Percentiles rank a stretch among this genome's conserved stretches.
These are phyloP conservation scores for Desmophyllum pertusum DNA, from an alignment of 92 coral and sea anemone species.

Conservation along the genomic window DNA sequence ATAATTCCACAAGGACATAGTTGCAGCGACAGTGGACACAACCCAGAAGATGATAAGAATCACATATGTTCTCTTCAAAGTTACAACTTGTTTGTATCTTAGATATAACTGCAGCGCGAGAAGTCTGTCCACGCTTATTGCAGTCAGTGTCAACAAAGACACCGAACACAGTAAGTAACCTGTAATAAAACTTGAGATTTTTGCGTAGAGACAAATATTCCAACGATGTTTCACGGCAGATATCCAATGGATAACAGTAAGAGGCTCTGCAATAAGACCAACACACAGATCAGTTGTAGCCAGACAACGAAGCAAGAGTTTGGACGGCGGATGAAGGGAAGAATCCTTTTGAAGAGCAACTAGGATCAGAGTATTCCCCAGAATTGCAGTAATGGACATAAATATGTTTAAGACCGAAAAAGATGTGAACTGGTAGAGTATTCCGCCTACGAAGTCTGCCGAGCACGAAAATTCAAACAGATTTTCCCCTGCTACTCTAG, in stretches of 20 bases:
- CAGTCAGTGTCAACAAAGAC: constrained; percentile 26
- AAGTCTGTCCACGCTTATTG: constrained; percentile 31
- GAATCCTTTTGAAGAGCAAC: constrained; percentile 24
- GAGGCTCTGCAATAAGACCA: constrained; percentile 27
- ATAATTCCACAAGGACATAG: background rate
- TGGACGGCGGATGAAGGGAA: constrained; percentile 31
- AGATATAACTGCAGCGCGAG: constrained; percentile 8
- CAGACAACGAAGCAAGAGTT: constrained; percentile 26
- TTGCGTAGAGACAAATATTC: background rate
- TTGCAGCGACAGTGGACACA: background rate
- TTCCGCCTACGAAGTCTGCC: background rate
- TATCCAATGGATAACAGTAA: constrained; percentile 2
- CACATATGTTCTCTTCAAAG: background rate
- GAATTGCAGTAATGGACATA: constrained; percentile 2
- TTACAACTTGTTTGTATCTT: constrained; percentile 28
- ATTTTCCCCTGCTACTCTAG: too few relatives aligned
- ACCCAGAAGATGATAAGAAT: background rate
- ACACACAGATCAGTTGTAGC: constrained; percentile 33
- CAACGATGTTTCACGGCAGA: background rate
- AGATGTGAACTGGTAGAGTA: background rate
- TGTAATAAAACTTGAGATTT: background rate
- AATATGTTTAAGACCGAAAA: background rate
- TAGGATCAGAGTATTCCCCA: constrained; percentile 27
- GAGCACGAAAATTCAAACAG: too few relatives aligned
- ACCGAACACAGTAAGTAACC: background rate